Evolutionary conservation across 2,888 invertebrate species (phyloP), one percentile per base, ranked within the genome.

Genomic region (Rutpela maculata): DNA sequence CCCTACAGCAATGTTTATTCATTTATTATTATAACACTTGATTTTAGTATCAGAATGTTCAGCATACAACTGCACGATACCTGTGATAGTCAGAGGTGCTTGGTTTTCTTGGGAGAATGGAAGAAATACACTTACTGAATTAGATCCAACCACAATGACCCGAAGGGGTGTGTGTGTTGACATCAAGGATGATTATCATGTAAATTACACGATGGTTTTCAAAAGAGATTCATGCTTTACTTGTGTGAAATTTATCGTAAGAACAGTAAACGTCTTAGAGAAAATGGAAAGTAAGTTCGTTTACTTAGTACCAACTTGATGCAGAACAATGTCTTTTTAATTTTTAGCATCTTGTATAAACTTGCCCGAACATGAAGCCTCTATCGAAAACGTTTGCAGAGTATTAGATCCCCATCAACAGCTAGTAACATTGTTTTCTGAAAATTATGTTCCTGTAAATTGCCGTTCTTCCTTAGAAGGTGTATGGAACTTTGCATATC

Each of bases 71-170:
- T 97, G 97, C 88, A 91, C 92, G 31, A 95, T 97, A 86, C 97
- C 97, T 35, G 87, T 93, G 80, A 94, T 96, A 63, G 89, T 98
- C 67, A 92, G 96, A 85, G 97, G 97, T 77, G 93, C 95, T 43
- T 98, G 98, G 98, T 98, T 97, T 90, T 97, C 97, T 2, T 95
- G 96, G 92, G 97, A 98, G 92, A 94, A 94, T 90, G 96, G 96
- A 11, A 91, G 92, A 84, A 96, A 96, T 85, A 96, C 96, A 0
- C 91, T 94, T 65, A 97, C 97, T 0, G 95, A 95, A 87, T 94
- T 98, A 71, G 95, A 97, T 90, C 95, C 95, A 0, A 93, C 93
- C 76, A 92, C 93, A 59, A 96, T 97, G 95, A 93, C 94, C 10
- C 91, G 92, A 82, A 92, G 93, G 87, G 97, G 97, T 62, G 90